Percentiles rank a stretch among this genome's conserved stretches.
Conservation (phyloP, 2,113 vertebrate species). For the Phaethon lepturus region DNA sequence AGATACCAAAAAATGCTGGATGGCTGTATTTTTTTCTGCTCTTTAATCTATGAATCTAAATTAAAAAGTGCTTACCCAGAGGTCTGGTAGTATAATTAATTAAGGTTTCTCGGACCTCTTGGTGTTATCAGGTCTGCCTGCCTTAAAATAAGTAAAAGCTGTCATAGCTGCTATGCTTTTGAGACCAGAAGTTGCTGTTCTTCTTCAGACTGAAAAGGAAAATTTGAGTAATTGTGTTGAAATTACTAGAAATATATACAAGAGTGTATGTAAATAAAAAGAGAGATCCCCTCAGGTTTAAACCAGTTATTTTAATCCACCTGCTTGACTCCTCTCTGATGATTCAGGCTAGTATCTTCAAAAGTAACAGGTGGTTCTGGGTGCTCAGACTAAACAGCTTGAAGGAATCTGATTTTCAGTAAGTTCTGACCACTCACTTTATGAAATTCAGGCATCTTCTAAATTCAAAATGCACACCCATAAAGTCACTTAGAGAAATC, state of each 20-base stretch:
- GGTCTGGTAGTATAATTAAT: not conserved
- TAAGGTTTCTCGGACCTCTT: not conserved
- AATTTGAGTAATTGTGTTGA: not conserved
- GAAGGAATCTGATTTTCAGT: not conserved
- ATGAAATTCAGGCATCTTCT: not conserved
- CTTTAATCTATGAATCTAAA: not conserved
- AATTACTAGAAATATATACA: not conserved
- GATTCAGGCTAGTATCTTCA: not conserved
- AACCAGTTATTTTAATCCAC: not conserved
- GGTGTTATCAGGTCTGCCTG: not conserved
- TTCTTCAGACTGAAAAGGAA: not conserved
- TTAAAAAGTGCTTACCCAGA: not conserved
- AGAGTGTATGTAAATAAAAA: not conserved
- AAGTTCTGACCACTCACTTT: not conserved
- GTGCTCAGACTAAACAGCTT: not conserved
- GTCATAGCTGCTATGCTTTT: not conserved
- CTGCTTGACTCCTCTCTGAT: not conserved
- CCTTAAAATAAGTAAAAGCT: not conserved
- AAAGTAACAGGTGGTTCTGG: not conserved
- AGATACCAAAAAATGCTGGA: not conserved
- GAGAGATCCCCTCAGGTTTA: not conserved
- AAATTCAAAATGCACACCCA: not conserved
- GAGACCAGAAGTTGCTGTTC: not conserved
- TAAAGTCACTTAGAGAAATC: not conserved
- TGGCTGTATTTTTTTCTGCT: not conserved